Evolutionary conservation across 92 coral and sea anemone genomes (phyloP), one percentile per base, ranked within the genome.

Genomic region (Bergia sp.): DNA sequence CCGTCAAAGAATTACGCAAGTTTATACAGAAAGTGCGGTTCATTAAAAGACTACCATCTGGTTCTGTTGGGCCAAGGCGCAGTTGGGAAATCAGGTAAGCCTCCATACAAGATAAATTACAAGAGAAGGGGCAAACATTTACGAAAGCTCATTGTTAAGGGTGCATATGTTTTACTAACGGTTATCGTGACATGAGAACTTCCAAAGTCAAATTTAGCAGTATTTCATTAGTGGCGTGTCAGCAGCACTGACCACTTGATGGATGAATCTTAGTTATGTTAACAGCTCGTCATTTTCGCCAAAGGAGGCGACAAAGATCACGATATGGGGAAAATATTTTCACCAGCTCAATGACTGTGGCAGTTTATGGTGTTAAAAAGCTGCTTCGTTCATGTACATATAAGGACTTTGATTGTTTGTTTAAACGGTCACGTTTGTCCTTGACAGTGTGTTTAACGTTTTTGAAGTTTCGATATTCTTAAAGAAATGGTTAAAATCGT

Each of bases 21-120:
- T 21, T 58, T 88, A 20, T 87, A 88, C 6, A 91, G 90, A 80
- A 87, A 91, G 43, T 80, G 90, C 73, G 89, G 92, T 66, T 93
- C 96, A 16, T 84, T 90, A 13, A 89, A 95, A 76, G 98, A 95
- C 86, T 95, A 92, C 65, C 90, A 94, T 73, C 86, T 95, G 15
- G 98, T 94, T 47, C 89, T 95, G 76, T 95, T 95, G 0, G 98
- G 98, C 18, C 98, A 95, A 82, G 95, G 96, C 42, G 98, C 95
- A 13, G 98, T 95, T 89, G 98, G 98, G 36, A 95, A 95, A 86
- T 95, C 98, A 45, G 98, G 98, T 94, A 47, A 71, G 98, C 89
- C 3, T 55, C 4, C n/a, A n/a, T 5, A 20, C 41, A 23, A 36
- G 5, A 37, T 49, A 20, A 45, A 61, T 16, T 23, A 3, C 4